Conservation (phyloP, 2,113 vertebrate species). For the Arenaria interpres region DNA sequence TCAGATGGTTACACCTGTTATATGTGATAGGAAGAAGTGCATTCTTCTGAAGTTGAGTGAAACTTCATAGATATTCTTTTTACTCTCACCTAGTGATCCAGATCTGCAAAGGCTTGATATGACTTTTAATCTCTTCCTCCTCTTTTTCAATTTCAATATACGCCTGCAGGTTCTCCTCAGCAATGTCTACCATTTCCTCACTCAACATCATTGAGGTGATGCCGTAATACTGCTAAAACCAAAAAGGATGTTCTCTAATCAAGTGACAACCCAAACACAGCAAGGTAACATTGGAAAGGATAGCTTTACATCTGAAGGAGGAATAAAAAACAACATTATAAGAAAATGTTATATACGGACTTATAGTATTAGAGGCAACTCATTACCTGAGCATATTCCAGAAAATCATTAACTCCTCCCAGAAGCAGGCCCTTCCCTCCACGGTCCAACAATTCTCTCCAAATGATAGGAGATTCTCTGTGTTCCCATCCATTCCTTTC, state of each 20-base stretch:
- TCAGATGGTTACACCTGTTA: background rate
- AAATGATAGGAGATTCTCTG: slow-evolving; percentile 83
- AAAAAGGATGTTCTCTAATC: background rate
- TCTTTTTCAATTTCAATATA: slow-evolving; percentile 70
- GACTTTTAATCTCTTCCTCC: slow-evolving; percentile 57
- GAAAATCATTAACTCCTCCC: slow-evolving; percentile 88
- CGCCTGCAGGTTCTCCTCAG: slow-evolving; percentile 82
- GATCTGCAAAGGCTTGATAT: slow-evolving; percentile 78
- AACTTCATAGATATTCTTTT: background rate
- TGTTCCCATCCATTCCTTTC: slow-evolving; percentile 85
- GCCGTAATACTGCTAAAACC: slow-evolving; percentile 83
- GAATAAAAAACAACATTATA: background rate
- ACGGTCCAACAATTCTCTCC: slow-evolving; percentile 89
- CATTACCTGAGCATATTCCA: slow-evolving; percentile 88
- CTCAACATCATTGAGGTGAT: slow-evolving; percentile 79
- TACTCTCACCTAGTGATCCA: slow-evolving; percentile 88
- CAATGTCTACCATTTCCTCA: slow-evolving; percentile 79
- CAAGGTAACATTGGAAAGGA: background rate
- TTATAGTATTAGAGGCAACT: background rate
- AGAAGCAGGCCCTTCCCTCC: slow-evolving; percentile 88
- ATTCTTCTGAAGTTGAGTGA: background rate
- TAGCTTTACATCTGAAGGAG: background rate
- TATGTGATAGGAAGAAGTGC: background rate
- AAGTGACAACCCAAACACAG: background rate
- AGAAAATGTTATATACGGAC: background rate